A percentile compares a stretch with the other conserved stretches of the same genome.
These are phyloP conservation scores for Gryllus longicercus DNA, from an alignment of 2,888 invertebrate genomes.

Conservation along the genomic window DNA sequence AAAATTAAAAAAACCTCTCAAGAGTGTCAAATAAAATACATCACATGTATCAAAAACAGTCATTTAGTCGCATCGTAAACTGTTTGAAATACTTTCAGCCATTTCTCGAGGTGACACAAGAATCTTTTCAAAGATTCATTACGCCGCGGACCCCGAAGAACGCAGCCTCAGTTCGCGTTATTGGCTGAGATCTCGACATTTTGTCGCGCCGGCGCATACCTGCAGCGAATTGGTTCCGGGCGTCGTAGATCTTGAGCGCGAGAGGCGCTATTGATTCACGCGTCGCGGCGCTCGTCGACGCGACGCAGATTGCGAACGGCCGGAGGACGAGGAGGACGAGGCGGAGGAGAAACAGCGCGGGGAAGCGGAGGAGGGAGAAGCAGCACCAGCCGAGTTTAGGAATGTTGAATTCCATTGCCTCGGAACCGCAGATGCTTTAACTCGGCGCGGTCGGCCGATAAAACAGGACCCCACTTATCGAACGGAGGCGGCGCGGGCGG, in stretches of 20 bases:
- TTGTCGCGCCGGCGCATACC: background rate
- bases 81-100: too few species aligned
- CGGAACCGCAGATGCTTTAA: conserved; percentile 2
- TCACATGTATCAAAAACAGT: too few species aligned
- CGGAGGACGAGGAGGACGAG: background rate
- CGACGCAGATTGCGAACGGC: background rate
- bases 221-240: background rate
- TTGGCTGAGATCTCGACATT: background rate
- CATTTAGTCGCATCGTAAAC: too few species aligned
- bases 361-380: background rate
- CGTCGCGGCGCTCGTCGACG: background rate
- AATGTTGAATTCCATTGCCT: conserved; percentile 17
- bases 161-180: background rate
- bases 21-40: too few species aligned
- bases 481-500: too few species aligned
- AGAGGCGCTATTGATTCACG: background rate
- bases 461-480: background rate
- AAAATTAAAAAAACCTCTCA: too few species aligned
- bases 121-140: background rate
- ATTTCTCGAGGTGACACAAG: background rate
- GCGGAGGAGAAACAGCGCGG: background rate
- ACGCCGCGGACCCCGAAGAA: background rate
- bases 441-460: background rate
- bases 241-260: background rate
- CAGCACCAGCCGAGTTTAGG: background rate